Evolutionary conservation across 1,140 invertebrate genomes (phyloP).

Genomic region (Mercenaria mercenaria): DNA sequence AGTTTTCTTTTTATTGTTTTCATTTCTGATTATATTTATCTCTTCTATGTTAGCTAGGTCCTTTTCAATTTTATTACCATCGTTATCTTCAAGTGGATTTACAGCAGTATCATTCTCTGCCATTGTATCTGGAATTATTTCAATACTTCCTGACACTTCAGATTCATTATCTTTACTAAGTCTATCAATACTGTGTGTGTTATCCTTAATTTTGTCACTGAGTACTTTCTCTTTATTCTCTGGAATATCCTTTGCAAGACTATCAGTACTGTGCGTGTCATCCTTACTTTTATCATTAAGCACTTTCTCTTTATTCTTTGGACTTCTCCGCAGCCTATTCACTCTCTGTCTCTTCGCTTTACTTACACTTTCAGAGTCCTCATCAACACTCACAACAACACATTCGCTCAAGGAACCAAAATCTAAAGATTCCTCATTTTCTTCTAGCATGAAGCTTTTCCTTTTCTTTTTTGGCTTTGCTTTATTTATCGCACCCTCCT

Average conservation of each 20-base stretch:
- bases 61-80: too few species aligned
- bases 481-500: neutral
- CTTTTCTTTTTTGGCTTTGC: slow-evolving; percentile 11
- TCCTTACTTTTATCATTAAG: neutral
- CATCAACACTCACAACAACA: neutral
- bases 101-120: too few species aligned
- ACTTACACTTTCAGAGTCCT: slow-evolving; percentile 14
- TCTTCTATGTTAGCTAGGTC: neutral
- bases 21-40: neutral
- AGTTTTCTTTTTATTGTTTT: neutral
- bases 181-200: neutral
- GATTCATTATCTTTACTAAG: neutral
- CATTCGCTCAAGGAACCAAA: slow-evolving; percentile 19
- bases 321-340: slow-evolving; percentile 19
- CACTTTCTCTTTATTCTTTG: neutral
- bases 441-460: slow-evolving; percentile 62
- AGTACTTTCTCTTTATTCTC: neutral
- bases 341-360: slow-evolving; percentile 18
- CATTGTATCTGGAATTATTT: slow-evolving; percentile 49
- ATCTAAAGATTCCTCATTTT: slow-evolving; percentile 36
- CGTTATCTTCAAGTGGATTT: too few species aligned
- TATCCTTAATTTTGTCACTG: neutral
- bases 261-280: too few species aligned
- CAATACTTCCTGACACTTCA: slow-evolving; percentile 15
- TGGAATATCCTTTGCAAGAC: neutral